A percentile compares a stretch with the other conserved stretches of the same genome.
Conservation (phyloP, 2,113 vertebrate species). For the Candoia aspera region DNA sequence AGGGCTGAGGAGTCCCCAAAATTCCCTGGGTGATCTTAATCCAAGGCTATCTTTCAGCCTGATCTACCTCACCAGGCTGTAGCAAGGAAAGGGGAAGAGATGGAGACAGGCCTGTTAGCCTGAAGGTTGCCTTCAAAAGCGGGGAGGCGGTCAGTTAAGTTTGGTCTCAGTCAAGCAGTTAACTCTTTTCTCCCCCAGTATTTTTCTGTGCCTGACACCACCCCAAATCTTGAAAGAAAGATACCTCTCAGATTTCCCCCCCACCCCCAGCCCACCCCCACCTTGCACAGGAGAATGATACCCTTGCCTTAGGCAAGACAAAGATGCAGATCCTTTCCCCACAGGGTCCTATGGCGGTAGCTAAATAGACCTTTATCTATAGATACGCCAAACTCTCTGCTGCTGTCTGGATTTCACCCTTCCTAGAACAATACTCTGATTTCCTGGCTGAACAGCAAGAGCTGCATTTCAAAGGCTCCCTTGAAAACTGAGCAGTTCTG, state of each 20-base stretch:
- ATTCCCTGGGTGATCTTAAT: not conserved
- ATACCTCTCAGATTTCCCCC: not conserved
- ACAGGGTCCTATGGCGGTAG: fast-evolving
- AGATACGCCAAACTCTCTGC: not conserved
- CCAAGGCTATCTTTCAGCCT: not conserved
- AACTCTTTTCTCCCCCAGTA: not conserved
- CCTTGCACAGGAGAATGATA: not conserved
- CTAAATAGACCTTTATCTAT: not conserved
- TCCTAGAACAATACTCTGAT: not conserved
- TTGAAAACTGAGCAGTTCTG: not conserved
- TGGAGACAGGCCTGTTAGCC: not conserved
- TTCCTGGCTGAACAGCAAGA: not conserved
- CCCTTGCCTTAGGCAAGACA: not conserved
- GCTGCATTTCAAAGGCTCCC: not conserved
- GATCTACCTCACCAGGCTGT: not conserved
- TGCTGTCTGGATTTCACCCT: not conserved
- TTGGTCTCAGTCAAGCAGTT: not conserved
- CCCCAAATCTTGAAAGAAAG: not conserved
- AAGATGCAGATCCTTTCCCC: not conserved
- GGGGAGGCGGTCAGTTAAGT: not conserved
- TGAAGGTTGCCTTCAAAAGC: not conserved
- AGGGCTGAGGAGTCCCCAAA: not conserved
- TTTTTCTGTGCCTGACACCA: not conserved
- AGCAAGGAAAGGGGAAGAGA: not conserved
- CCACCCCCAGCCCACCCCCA: not conserved